phyloP scores from a whole-genome alignment of 2,888 invertebrate species.

The Pseudoips prasinana region DNA sequence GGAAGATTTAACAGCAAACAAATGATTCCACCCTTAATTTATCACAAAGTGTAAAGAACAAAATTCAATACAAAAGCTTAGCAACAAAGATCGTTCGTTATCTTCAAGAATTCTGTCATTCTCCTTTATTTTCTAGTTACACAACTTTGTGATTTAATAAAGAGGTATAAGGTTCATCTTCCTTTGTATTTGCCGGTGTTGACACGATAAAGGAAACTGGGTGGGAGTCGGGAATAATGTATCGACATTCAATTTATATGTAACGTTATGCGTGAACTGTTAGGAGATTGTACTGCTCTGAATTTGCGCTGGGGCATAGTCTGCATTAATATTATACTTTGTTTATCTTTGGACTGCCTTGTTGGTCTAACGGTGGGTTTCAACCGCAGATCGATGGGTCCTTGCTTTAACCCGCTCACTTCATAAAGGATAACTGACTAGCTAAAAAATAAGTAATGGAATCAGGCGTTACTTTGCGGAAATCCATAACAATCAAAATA shows the following conservation, averaged over 20 bases:
- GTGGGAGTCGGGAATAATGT: constrained; percentile 7
- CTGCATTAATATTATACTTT: too few relatives aligned
- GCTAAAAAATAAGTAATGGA: too few relatives aligned
- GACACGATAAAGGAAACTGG: constrained; percentile 1
- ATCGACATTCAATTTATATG: constrained; percentile 24
- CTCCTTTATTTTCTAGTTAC: neutral
- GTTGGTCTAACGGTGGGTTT: too few relatives aligned
- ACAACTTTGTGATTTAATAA: constrained; percentile 6
- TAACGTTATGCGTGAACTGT: constrained; percentile 1
- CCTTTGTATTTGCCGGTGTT: neutral
- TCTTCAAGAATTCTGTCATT: constrained; percentile 10
- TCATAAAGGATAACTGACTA: too few relatives aligned
- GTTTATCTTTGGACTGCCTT: too few relatives aligned
- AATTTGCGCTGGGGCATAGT: too few relatives aligned
- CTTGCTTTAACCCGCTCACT: too few relatives aligned
- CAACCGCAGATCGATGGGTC: too few relatives aligned
- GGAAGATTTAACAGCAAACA: constrained; percentile 7
- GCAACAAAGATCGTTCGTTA: constrained; percentile 29
- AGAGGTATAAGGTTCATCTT: neutral
- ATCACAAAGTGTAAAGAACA: constrained; percentile 16
- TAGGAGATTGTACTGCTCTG: too few relatives aligned
- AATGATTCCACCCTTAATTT: constrained; percentile 8
- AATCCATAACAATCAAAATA: too few relatives aligned
- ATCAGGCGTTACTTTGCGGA: too few relatives aligned
- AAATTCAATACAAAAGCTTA: constrained; percentile 31